Evolutionary conservation across 1,140 invertebrate genomes (phyloP), one percentile per base, ranked within the genome.

Genomic region (Drosophila ogumai): DNA sequence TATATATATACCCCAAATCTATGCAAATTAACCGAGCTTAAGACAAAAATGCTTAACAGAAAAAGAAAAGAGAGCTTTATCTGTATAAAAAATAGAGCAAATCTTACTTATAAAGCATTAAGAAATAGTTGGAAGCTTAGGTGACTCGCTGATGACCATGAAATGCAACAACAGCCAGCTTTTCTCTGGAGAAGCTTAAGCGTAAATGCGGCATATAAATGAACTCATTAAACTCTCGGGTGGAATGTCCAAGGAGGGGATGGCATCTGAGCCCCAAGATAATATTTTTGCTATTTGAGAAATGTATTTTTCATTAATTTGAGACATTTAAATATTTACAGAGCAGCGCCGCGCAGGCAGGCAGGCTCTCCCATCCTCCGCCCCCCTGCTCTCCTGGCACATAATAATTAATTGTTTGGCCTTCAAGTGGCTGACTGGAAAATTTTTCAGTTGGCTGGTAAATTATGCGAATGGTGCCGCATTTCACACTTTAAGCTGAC

Each of bases 221-320:
- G 77, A 90, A 90, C 78, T 90, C 85, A 90, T 90, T 90, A 90
- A 75, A 69, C 60, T 55, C 25, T 41, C 12, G 31, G 40, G 36
- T 15, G 43, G 47, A 72, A 56, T 60, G 46, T 46, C 46, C n/a
- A 13, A 25, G 28, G 8, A 54, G 43, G 28, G 32, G 52, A 49
- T 41, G 7, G 46, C 52, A 44, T 28, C 44, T 32, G 36, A 54
- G 49, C 49, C 74, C 64, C 67, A 74, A 80, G 84, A 87, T 66
- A 87, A 87, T 87, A 87, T 82, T 80, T 84, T 81, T 65, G 81
- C 58, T 67, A 84, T 85, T 72, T 79, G 74, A 76, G 72, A 82
- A 81, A 84, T 78, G 69, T 84, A 84, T 81, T 90, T 88, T 88
- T 88, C 77, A 88, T 88, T 88, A 90, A 90, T 88, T 90, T 90